These are phyloP conservation scores for Neodiprion pinetum DNA, from an alignment of 1,140 invertebrate genomes.

Conservation along the genomic window DNA sequence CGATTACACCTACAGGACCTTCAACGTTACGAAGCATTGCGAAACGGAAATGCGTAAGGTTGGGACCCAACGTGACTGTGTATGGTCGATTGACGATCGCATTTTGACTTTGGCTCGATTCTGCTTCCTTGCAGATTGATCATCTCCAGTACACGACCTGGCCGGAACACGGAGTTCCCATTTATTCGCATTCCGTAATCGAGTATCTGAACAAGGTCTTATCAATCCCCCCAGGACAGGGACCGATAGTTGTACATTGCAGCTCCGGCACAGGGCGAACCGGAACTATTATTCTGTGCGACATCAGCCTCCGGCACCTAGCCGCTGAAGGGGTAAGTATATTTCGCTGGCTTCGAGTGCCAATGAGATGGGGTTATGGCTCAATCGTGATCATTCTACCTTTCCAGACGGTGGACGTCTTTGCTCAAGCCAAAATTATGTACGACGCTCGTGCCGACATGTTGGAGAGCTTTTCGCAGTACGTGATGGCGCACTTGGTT, in stretches of 20 bases:
- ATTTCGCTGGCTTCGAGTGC: no score
- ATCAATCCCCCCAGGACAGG: conserved; percentile 78
- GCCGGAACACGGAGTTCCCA: conserved; percentile 93
- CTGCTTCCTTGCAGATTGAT: conserved; percentile 75
- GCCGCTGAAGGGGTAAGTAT: conserved; percentile 38
- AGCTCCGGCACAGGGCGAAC: conserved; percentile 76
- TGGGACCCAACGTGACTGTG: background rate
- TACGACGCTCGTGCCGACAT: conserved; percentile 45
- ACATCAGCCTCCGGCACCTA: conserved; percentile 47
- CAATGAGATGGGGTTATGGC: no score
- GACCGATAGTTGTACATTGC: conserved; percentile 87
- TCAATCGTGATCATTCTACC: background rate
- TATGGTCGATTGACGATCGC: background rate
- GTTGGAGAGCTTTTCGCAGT: conserved; percentile 49
- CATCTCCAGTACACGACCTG: conserved; percentile 98
- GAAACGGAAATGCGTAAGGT: conserved; percentile 70
- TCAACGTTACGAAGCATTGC: conserved; percentile 73
- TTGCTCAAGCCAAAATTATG: conserved; percentile 33
- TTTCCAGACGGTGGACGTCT: conserved; percentile 40
- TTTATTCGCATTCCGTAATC: conserved; percentile 74
- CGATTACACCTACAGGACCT: conserved; percentile 94
- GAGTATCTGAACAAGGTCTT: conserved; percentile 69
- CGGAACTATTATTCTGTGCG: conserved; percentile 69
- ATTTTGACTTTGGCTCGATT: background rate
- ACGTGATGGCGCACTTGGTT: conserved; percentile 44